Percentiles rank a stretch among this genome's conserved stretches.
Conservation (phyloP, 1,140 invertebrate species). For the Drosophila pectinifera region DNA sequence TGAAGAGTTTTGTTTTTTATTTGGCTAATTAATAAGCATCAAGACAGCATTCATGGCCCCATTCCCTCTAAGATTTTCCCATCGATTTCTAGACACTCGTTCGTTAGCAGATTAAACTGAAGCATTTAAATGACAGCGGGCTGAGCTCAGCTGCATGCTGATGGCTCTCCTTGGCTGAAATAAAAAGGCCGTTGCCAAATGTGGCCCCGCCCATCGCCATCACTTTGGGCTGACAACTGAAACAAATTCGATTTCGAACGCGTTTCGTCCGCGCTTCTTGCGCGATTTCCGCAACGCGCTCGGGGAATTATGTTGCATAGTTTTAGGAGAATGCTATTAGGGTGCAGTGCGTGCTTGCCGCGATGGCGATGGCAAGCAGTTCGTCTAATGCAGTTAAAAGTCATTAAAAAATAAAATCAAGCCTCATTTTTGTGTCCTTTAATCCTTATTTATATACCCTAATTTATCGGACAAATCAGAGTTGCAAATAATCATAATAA, state of each 20-base stretch:
- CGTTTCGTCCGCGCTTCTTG: constrained; percentile 37
- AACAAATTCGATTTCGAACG: constrained; percentile 29
- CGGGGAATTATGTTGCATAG: constrained; percentile 11
- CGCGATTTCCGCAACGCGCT: neutral
- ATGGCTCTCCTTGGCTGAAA: constrained; percentile 12
- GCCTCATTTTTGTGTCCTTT: too few species aligned
- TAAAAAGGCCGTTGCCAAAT: constrained; percentile 9
- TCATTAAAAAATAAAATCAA: too few species aligned
- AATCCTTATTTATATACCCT: too few species aligned
- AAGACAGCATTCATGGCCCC: neutral
- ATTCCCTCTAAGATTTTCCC: neutral
- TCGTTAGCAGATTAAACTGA: constrained; percentile 9
- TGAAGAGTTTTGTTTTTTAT: too few species aligned
- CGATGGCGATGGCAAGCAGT: neutral
- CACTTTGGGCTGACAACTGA: constrained; percentile 27
- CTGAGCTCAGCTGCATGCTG: constrained; percentile 16
- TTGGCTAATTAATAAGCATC: too few species aligned
- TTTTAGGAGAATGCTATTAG: constrained; percentile 19
- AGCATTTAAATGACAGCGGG: constrained; percentile 7
- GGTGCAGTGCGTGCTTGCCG: constrained; percentile 6
- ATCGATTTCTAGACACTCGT: constrained; percentile 13
- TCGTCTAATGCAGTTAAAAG: constrained; percentile 61
- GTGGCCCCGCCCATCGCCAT: neutral
- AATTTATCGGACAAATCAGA: too few species aligned
- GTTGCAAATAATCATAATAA: too few species aligned